Evolutionary conservation across 2,113 vertebrate species (phyloP).

Genomic region (Mionectes macconnelli): DNA sequence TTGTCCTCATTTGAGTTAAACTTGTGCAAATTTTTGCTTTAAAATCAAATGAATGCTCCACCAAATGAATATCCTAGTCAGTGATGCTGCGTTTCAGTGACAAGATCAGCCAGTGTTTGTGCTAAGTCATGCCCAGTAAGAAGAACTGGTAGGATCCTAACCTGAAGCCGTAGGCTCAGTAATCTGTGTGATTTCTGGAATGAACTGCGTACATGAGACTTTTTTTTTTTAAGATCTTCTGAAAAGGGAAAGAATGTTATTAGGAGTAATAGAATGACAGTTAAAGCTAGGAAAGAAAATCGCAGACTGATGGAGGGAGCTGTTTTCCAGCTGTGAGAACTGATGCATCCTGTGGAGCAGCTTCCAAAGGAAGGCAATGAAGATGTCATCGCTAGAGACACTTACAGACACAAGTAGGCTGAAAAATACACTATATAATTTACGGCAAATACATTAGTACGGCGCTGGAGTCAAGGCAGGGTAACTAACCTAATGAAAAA

Average conservation of each 20-base stretch:
- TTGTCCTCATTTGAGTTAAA: neutral
- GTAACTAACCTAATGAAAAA: neutral
- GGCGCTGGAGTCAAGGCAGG: neutral
- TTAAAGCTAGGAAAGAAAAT: constrained; percentile 4
- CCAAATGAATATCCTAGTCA: neutral
- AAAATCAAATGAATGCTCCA: neutral
- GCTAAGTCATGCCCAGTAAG: neutral
- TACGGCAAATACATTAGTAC: neutral
- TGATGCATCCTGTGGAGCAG: neutral
- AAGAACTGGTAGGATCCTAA: neutral
- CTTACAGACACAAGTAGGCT: neutral
- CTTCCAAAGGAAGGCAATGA: neutral
- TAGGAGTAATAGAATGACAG: neutral
- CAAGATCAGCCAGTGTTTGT: neutral
- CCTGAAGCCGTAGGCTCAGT: neutral
- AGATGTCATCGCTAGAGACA: neutral
- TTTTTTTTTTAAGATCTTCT: neutral
- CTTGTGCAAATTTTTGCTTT: neutral
- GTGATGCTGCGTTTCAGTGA: neutral
- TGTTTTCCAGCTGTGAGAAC: constrained; percentile 5
- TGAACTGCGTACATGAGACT: neutral
- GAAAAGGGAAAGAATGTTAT: neutral
- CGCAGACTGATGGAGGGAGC: neutral
- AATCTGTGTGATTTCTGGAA: neutral
- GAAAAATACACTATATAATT: neutral